These are phyloP conservation scores for Dipodomys merriami DNA, from an alignment of 2,113 vertebrate species.

Conservation along the genomic window DNA sequence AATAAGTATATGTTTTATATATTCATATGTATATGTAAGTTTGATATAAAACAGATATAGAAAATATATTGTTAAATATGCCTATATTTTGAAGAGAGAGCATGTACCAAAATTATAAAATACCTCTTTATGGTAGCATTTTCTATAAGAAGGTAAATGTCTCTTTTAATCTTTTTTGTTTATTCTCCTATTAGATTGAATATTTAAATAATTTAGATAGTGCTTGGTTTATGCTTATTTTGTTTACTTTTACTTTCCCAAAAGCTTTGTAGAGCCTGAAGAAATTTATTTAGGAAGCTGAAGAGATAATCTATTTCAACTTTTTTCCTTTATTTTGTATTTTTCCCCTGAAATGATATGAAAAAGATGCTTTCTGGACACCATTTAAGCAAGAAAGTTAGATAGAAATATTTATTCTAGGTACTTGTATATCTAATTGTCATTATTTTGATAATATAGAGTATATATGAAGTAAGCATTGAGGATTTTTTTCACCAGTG, in stretches of 20 bases:
- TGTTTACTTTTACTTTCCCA: not conserved
- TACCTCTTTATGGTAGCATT: not conserved
- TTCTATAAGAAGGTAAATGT: not conserved
- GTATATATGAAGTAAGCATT: not conserved
- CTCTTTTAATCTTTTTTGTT: not conserved
- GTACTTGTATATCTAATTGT: not conserved
- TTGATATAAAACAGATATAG: too few species aligned
- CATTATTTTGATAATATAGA: not conserved
- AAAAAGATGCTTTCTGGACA: not conserved
- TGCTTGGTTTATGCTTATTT: not conserved
- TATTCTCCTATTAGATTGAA: not conserved
- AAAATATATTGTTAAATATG: too few species aligned
- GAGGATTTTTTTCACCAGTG: not conserved
- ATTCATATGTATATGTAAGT: too few species aligned
- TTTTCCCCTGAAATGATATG: not conserved
- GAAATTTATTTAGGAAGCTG: not conserved
- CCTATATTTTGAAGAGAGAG: too few species aligned
- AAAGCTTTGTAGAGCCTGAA: not conserved
- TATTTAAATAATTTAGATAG: not conserved
- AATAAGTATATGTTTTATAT: not conserved
- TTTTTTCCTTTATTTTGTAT: not conserved
- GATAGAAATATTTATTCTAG: not conserved
- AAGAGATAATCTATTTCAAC: not conserved
- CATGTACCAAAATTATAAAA: not conserved
- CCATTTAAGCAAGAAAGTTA: not conserved